A percentile compares a stretch with the other conserved stretches of the same genome.
Evolutionary conservation across 2,888 invertebrate genomes (phyloP).

Genomic region (Lasioglossum marginatum): DNA sequence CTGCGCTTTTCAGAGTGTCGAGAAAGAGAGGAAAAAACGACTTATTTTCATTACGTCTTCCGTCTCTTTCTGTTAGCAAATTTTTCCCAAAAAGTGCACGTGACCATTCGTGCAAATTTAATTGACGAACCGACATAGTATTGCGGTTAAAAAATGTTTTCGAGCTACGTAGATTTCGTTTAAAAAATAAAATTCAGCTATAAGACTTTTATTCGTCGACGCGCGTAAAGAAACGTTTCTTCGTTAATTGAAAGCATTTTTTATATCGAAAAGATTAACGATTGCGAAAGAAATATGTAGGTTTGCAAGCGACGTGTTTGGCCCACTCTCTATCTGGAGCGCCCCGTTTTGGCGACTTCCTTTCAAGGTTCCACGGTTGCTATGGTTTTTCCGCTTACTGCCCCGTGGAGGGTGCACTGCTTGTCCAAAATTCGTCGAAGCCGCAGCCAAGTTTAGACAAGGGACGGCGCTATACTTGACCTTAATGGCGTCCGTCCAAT

Average conservation of each 20-base stretch:
- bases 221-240: too few species aligned
- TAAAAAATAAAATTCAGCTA: too few species aligned
- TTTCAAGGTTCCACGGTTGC: neutral
- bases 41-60: neutral
- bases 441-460: slow-evolving; percentile 59
- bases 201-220: too few species aligned
- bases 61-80: neutral
- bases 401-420: neutral
- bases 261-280: too few species aligned
- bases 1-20: neutral
- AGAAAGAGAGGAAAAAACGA: too few species aligned
- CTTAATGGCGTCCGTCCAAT: slow-evolving; percentile 59
- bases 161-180: too few species aligned
- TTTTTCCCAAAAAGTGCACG: neutral
- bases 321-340: neutral
- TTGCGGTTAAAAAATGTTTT: too few species aligned
- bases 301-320: neutral
- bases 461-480: slow-evolving; percentile 64
- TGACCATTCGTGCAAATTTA: neutral
- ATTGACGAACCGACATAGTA: neutral
- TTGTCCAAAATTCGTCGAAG: slow-evolving; percentile 41
- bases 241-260: neutral
- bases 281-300: neutral
- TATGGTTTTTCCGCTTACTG: neutral
- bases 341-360: neutral